Evolutionary conservation across 2,888 invertebrate species (phyloP), one percentile per base, ranked within the genome.

Genomic region (Tanytarsus gracilentus): DNA sequence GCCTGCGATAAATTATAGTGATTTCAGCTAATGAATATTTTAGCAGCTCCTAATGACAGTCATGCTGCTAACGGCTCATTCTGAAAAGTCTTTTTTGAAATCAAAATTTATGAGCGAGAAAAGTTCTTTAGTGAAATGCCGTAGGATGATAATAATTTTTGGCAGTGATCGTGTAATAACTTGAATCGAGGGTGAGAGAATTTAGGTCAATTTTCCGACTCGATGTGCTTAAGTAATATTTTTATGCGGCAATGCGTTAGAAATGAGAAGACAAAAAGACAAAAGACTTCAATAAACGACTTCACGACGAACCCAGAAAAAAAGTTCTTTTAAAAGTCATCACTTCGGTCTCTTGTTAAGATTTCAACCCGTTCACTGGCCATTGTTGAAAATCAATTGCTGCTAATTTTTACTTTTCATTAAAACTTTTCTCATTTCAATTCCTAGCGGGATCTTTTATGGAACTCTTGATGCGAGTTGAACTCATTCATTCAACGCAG

Each of bases 1-100:
- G 44, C 44, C 23, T 44, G 44, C 21, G 44, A 44, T 23, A 44
- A 44, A 44, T 44, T 44, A 44, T 44, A 44, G 44, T 44, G 44
- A 44, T 44, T 44, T 44, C 7, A 9, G 23, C 16, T 36, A 36
- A 36, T 44, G 44, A 44, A 18, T 44, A 44, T 44, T 36, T 14
- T 36, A 11, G 23, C 18, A 11, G 23, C 44, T 44, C 21, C n/a
- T 23, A 44, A 11, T 23, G 44, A 44, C n/a, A n/a, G n/a, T n/a
- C n/a, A n/a, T n/a, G n/a, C n/a, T n/a, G n/a, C n/a, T n/a, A n/a
- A n/a, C n/a, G n/a, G n/a, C n/a, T n/a, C n/a, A n/a, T n/a, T n/a
- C n/a, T n/a, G n/a, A n/a, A n/a, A n/a, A n/a, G n/a, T n/a, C n/a
- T n/a, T n/a, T n/a, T n/a, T n/a, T n/a, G n/a, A n/a, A n/a, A n/a